These are phyloP conservation scores for Hafferia zeledoni DNA, from an alignment of 2,797 vertebrate genomes.

Conservation along the genomic window DNA sequence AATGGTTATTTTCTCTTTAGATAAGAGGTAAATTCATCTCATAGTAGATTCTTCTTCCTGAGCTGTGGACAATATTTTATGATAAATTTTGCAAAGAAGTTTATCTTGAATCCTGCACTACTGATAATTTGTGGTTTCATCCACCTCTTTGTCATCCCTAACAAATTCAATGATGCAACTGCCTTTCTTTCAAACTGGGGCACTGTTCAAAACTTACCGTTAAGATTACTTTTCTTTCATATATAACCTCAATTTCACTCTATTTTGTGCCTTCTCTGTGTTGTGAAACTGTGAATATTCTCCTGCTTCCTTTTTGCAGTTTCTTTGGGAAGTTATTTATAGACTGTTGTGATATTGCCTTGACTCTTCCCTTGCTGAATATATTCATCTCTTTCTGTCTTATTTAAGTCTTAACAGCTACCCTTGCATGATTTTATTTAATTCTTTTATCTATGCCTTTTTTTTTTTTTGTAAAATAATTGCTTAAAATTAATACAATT, in stretches of 20 bases:
- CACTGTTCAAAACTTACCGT: not conserved
- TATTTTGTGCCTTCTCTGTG: not conserved
- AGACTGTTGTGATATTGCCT: not conserved
- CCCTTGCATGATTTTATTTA: not conserved
- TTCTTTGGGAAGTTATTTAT: not conserved
- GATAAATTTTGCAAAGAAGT: not conserved
- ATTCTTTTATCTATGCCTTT: not conserved
- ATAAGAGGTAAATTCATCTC: not conserved
- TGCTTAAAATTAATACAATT: not conserved
- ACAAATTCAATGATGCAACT: not conserved
- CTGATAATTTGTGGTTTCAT: not conserved
- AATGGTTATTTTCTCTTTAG: not conserved
- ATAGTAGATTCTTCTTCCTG: not conserved
- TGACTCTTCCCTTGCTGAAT: not conserved
- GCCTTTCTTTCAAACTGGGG: not conserved
- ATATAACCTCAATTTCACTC: not conserved
- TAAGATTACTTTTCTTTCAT: not conserved
- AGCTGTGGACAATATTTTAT: not conserved
- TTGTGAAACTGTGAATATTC: not conserved
- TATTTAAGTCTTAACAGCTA: not conserved
- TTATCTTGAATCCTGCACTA: not conserved
- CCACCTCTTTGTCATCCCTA: not conserved
- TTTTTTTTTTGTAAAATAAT: not conserved
- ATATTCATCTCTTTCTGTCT: not conserved
- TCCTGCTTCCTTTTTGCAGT: not conserved